Percentiles rank a stretch among this genome's conserved stretches.
phyloP scores from a whole-genome alignment of 1,140 invertebrate genomes.

The Saccostrea cuccullata region DNA sequence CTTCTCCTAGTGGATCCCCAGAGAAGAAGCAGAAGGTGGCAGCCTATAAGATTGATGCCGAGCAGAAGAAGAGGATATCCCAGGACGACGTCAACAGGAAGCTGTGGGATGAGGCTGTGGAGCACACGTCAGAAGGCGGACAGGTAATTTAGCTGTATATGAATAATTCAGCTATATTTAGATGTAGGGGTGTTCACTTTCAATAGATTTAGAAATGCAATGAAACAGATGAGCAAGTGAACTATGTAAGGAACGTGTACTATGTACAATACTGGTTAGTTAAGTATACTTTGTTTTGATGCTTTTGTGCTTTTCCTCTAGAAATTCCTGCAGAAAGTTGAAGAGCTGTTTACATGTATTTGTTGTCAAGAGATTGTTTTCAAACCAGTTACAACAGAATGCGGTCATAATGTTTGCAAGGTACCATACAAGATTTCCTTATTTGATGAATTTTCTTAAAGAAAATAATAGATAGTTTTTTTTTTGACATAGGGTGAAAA shows the following conservation, averaged over 20 bases:
- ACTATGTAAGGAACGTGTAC: neutral
- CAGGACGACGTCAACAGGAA: slow-evolving; percentile 84
- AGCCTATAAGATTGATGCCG: slow-evolving; percentile 79
- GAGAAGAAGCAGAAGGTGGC: slow-evolving; percentile 79
- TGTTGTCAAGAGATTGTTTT: slow-evolving; percentile 89
- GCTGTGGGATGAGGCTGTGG: slow-evolving; percentile 83
- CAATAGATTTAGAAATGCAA: too few relatives aligned
- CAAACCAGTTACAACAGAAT: slow-evolving; percentile 87
- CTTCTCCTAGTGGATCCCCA: slow-evolving; percentile 42
- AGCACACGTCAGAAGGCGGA: slow-evolving; percentile 65
- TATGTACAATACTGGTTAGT: neutral
- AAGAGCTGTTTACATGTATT: slow-evolving; percentile 86
- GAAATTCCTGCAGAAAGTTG: slow-evolving; percentile 84
- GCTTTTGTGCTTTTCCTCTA: slow-evolving; percentile 65
- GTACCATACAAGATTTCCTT: slow-evolving; percentile 74
- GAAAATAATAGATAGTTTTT: too few relatives aligned
- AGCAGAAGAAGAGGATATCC: slow-evolving; percentile 81
- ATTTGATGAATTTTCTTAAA: too few relatives aligned
- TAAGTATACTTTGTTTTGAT: neutral
- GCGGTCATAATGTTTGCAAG: slow-evolving; percentile 88
- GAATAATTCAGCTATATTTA: too few relatives aligned
- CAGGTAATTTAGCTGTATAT: slow-evolving; percentile 60
- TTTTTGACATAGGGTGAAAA: neutral
- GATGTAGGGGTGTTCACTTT: too few relatives aligned
- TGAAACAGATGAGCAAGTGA: too few relatives aligned